A percentile compares a stretch with the other conserved stretches of the same genome.
Evolutionary conservation across 2,113 vertebrate species (phyloP).

Genomic region (Tupaia chinensis): DNA sequence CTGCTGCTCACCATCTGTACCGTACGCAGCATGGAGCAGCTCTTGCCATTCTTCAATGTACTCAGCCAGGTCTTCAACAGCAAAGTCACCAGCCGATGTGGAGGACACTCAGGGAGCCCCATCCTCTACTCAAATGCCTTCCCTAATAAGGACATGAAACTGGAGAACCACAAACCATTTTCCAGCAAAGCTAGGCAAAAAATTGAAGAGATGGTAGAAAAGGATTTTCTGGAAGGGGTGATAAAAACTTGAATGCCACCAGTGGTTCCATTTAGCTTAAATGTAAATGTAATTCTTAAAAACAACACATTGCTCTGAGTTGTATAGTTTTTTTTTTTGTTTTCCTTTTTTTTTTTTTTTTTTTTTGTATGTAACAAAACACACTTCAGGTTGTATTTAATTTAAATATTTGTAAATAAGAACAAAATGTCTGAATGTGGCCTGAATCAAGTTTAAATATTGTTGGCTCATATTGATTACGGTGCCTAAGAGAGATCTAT

Average conservation of each 20-base stretch:
- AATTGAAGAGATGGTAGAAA: slow-evolving; percentile 99
- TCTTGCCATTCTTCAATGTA: slow-evolving; percentile 97
- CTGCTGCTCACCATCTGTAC: slow-evolving; percentile 94
- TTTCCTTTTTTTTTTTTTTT: slow-evolving; percentile 89
- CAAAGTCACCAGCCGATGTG: slow-evolving; percentile 94
- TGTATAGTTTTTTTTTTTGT: slow-evolving; percentile 90
- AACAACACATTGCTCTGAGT: slow-evolving; percentile 76
- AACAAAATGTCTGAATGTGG: slow-evolving; percentile 90
- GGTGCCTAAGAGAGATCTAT: slow-evolving; percentile 86
- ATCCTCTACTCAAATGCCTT: slow-evolving; percentile 89
- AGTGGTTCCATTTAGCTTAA: slow-evolving; percentile 68
- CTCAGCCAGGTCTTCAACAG: slow-evolving; percentile 98
- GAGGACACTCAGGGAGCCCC: slow-evolving; percentile 90
- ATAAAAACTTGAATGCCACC: slow-evolving; percentile 93
- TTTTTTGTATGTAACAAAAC: slow-evolving; percentile 91
- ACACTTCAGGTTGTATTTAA: slow-evolving; percentile 94
- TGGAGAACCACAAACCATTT: slow-evolving; percentile 96
- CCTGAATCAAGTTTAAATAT: slow-evolving; percentile 91
- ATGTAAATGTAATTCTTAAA: slow-evolving; percentile 82
- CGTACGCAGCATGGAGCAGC: slow-evolving; percentile 98
- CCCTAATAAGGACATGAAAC: slow-evolving; percentile 93
- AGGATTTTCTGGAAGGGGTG: slow-evolving; percentile 97
- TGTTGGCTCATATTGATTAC: slow-evolving; percentile 89
- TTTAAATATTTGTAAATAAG: slow-evolving; percentile 97
- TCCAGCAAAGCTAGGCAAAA: slow-evolving; percentile 96